A percentile compares a stretch with the other conserved stretches of the same genome.
These are phyloP conservation scores for Sebastes diaconus DNA, from an alignment of 2,797 vertebrate species.

Conservation along the genomic window DNA sequence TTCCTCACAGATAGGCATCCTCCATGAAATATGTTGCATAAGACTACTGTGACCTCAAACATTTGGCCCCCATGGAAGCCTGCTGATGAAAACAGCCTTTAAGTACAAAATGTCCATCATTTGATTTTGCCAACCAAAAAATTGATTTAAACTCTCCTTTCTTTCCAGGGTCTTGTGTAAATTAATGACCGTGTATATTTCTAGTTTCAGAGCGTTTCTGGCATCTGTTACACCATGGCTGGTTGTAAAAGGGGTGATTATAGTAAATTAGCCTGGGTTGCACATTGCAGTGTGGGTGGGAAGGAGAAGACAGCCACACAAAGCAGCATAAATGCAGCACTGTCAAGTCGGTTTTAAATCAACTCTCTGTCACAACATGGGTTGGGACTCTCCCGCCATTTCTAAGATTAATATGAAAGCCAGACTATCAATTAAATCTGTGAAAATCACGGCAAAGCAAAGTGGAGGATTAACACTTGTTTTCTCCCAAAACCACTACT, in stretches of 20 bases:
- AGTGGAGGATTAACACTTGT: not conserved
- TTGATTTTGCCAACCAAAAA: not conserved
- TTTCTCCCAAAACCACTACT: not conserved
- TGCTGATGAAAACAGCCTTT: not conserved
- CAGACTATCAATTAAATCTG: not conserved
- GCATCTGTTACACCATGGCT: not conserved
- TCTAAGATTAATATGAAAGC: not conserved
- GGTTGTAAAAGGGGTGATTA: slow-evolving; percentile 18
- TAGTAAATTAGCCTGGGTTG: slow-evolving; percentile 14
- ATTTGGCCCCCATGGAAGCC: not conserved
- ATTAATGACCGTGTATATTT: slow-evolving; percentile 19
- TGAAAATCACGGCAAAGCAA: not conserved
- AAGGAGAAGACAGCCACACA: slow-evolving; percentile 5
- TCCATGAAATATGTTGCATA: slow-evolving; percentile 30
- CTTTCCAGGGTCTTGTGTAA: not conserved
- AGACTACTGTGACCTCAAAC: slow-evolving; percentile 22
- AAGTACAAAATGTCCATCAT: not conserved
- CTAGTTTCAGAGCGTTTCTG: not conserved
- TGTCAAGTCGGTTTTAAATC: not conserved
- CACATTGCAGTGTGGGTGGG: slow-evolving; percentile 3
- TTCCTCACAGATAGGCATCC: slow-evolving; percentile 34
- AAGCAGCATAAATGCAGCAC: slow-evolving; percentile 5
- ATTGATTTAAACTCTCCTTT: not conserved
- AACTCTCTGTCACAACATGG: not conserved
- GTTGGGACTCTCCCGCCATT: not conserved